phyloP scores from a whole-genome alignment of 2,888 invertebrate species.

The Pandemis cinnamomeana region DNA sequence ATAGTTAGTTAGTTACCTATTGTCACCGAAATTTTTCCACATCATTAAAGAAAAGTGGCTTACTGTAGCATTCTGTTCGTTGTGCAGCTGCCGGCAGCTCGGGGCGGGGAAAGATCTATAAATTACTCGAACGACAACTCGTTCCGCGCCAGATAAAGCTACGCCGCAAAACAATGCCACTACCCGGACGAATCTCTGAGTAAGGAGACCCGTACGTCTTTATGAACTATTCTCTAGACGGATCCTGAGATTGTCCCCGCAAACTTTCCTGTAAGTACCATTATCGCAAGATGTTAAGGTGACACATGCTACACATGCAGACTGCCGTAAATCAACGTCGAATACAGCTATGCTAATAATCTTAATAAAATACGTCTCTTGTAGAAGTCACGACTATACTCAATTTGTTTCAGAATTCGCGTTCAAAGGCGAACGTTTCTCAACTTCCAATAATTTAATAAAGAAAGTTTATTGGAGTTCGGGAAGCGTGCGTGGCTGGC shows the following conservation, averaged over 20 bases:
- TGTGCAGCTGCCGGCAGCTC: slow-evolving; percentile 68
- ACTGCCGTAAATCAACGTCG: slow-evolving; percentile 1
- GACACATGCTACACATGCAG: slow-evolving; percentile 15
- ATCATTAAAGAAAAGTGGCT: slow-evolving; percentile 23
- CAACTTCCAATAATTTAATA: slow-evolving; percentile 84
- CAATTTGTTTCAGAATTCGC: slow-evolving; percentile 69
- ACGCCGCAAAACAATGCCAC: slow-evolving; percentile 79
- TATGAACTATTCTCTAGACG: slow-evolving; percentile 74
- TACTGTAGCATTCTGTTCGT: slow-evolving; percentile 50
- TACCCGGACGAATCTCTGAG: slow-evolving; percentile 70
- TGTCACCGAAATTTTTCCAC: slow-evolving; percentile 3
- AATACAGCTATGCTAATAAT: slow-evolving; percentile 28
- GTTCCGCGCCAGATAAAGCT: slow-evolving; percentile 81
- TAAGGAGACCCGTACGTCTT: slow-evolving; percentile 73
- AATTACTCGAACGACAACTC: slow-evolving; percentile 82
- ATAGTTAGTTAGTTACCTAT: not conserved
- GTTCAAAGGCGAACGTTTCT: slow-evolving; percentile 82
- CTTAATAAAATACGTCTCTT: slow-evolving; percentile 57
- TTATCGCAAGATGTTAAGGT: slow-evolving; percentile 45
- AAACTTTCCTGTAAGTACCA: slow-evolving; percentile 34
- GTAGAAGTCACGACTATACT: slow-evolving; percentile 68
- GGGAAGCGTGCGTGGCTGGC: slow-evolving; percentile 81
- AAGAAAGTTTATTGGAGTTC: slow-evolving; percentile 77
- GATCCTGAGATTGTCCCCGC: slow-evolving; percentile 53
- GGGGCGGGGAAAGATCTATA: slow-evolving; percentile 81